Base-by-base conservation (phyloP, 2,797 vertebrate genomes). In the Gymnodraco acuticeps region DNA sequence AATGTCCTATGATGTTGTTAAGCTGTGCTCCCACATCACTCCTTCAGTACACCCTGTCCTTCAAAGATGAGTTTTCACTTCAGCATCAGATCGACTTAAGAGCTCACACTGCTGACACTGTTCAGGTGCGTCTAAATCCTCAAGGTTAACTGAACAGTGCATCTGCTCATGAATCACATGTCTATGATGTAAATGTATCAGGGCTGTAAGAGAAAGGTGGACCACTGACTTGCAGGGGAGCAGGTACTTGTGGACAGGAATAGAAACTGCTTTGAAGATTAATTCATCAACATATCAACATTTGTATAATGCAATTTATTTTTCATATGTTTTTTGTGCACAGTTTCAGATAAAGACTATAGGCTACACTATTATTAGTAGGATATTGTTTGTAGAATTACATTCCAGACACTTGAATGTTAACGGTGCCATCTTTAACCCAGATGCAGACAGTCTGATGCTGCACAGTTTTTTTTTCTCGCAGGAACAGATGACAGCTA, bases 61-160 rank as follows among this genome's bases (percentile, higher is more conserved):
- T 65, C 3, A 3, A 77, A 79, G 71, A 63, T 58, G 64, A 75
- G 62, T 78, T 78, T 78, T 78, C 48, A 48, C 52, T 73, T 69
- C 63, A 63, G n/a, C 13, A 81, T 47, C 66, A 62, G 51, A 70
- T 78, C 59, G 59, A 14, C 61, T 64, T 73, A 67, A 81, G 53
- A 65, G 73, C 42, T 81, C 64, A 61, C 61, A 53, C 70, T 78
- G 61, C 66, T 73, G 54, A 74, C 42, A 55, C 75, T 66, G 55
- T 75, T 75, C 71, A 70, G 60, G 64, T 70, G 65, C 56, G 75
- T 66, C 47, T 62, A 54, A 38, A 38, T 38, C 33, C 33, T 38
- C 33, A 38, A 38, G 33, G 33, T 27, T 4, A 27, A 27, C 27
- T 27, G 27, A 27, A 27, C 27, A 27, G 27, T 27, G 27, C 27